Percentiles rank a stretch among this genome's conserved stretches.
These are phyloP conservation scores for Mormoops blainvillei DNA, from an alignment of 2,113 vertebrate species.

Conservation along the genomic window DNA sequence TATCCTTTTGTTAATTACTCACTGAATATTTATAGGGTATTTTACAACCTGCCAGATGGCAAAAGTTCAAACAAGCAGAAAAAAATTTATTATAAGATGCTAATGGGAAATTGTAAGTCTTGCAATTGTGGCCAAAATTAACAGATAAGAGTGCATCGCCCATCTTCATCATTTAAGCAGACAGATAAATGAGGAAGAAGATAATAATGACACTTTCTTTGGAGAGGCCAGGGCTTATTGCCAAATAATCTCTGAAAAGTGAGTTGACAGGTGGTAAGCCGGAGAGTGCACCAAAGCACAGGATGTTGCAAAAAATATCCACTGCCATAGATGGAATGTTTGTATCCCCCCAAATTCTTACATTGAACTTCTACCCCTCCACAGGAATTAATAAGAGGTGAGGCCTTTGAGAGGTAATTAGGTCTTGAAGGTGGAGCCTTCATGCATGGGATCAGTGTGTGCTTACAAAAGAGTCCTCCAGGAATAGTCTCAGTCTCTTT, in stretches of 20 bases:
- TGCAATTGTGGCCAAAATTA: background rate
- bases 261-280: background rate
- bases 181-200: background rate
- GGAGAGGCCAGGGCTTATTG: background rate
- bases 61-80: background rate
- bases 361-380: background rate
- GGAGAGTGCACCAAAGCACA: rapidly evolving
- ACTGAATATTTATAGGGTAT: background rate
- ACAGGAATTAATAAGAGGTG: background rate
- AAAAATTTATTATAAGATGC: background rate
- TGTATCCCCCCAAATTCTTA: background rate
- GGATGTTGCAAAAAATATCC: background rate
- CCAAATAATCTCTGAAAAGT: background rate
- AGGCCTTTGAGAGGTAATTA: background rate
- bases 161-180: background rate
- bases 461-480: background rate
- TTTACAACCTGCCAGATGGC: background rate
- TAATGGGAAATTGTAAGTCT: background rate
- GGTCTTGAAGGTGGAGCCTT: background rate
- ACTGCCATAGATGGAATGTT: background rate
- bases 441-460: background rate
- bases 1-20: background rate
- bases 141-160: background rate
- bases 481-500: background rate
- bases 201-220: background rate